Percentiles rank a stretch among this genome's conserved stretches.
Conservation (phyloP, 2,797 vertebrate species). For the Aulostomus chinensis region DNA sequence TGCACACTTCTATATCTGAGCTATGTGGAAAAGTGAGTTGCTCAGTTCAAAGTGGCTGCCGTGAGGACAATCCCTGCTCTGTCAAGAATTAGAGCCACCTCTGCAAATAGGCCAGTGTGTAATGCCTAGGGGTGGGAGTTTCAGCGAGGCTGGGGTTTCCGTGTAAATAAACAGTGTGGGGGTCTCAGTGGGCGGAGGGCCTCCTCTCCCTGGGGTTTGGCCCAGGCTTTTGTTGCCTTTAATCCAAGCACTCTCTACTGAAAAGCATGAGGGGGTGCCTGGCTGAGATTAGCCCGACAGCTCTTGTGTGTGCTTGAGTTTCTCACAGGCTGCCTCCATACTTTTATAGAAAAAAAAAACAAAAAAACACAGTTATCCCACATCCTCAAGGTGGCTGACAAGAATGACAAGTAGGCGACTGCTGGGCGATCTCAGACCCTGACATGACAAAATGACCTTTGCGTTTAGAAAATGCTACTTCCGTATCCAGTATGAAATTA, state of each 20-base stretch:
- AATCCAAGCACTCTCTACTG: conserved; percentile 81
- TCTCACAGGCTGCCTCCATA: conserved; percentile 74
- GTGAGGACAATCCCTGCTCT: conserved; percentile 76
- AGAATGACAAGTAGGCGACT: conserved; percentile 69
- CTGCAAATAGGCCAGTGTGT: conserved; percentile 83
- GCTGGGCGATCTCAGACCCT: conserved; percentile 63
- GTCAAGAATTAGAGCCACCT: conserved; percentile 83
- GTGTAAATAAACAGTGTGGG: conserved; percentile 86
- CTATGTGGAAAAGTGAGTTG: conserved; percentile 62
- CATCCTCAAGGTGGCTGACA: conserved; percentile 72
- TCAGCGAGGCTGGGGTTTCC: conserved; percentile 79
- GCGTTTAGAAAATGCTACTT: conserved; percentile 30
- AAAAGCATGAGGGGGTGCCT: conserved; percentile 74
- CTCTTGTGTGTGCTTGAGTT: conserved; percentile 79
- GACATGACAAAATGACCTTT: conserved; percentile 59
- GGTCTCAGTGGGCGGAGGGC: conserved; percentile 78
- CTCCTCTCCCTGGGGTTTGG: conserved; percentile 77
- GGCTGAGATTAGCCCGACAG: conserved; percentile 79
- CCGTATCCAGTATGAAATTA: conserved; percentile 15
- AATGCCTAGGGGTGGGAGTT: conserved; percentile 77
- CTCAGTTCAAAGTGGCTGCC: conserved; percentile 66
- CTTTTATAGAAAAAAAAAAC: conserved; percentile 52
- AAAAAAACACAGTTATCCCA: conserved; percentile 75
- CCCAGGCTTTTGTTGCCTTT: conserved; percentile 83
- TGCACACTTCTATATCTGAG: conserved; percentile 41